These are phyloP conservation scores for Seriola rivoliana DNA, from an alignment of 2,113 vertebrate genomes.

Conservation along the genomic window DNA sequence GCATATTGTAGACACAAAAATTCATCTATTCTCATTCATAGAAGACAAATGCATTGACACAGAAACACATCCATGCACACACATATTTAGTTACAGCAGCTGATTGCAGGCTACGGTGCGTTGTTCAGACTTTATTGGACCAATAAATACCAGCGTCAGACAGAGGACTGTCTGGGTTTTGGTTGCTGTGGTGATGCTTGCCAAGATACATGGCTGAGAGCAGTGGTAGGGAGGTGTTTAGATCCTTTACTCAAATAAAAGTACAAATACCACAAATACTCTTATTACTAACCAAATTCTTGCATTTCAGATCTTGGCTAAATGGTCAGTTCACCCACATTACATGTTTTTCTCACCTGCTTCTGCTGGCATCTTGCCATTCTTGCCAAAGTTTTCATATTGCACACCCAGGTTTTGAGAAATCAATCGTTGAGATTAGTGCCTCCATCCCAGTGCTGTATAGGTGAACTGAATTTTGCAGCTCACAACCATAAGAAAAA, in stretches of 20 bases:
- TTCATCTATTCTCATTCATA: conserved; percentile 37
- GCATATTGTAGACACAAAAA: conserved; percentile 13
- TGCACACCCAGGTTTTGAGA: background rate
- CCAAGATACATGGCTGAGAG: conserved; percentile 41
- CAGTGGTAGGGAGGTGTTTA: conserved; percentile 5
- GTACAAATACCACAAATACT: background rate
- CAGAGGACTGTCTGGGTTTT: conserved; percentile 58
- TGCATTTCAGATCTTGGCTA: background rate
- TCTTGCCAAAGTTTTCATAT: background rate
- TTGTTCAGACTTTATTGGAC: conserved; percentile 63
- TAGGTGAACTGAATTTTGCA: background rate
- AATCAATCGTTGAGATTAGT: background rate
- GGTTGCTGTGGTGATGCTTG: conserved; percentile 68
- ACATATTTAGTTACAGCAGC: conserved; percentile 50
- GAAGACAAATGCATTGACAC: conserved; percentile 24
- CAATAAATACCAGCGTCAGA: conserved; percentile 62
- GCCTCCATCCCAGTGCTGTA: background rate
- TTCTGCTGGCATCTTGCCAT: background rate
- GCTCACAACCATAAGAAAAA: conserved; percentile 13
- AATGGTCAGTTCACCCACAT: background rate
- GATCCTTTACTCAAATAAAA: conserved; percentile 17
- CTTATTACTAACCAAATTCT: background rate
- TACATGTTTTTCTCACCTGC: background rate
- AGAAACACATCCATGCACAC: conserved; percentile 28
- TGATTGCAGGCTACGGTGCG: conserved; percentile 47